phyloP scores from a whole-genome alignment of 2,113 vertebrate genomes.

The Formicarius rufipectus region DNA sequence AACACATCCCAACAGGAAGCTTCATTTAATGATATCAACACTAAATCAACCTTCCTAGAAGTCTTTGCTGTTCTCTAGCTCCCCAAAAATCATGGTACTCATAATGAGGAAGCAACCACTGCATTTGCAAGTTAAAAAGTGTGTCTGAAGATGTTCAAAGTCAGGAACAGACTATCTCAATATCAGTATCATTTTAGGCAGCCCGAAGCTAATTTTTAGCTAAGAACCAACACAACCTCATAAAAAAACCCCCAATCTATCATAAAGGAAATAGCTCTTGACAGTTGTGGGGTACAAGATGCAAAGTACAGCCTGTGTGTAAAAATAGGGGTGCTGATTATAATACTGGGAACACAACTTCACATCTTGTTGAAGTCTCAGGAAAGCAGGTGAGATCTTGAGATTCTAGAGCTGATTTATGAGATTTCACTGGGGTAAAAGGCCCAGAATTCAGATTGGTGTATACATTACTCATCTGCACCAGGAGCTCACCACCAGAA shows the following conservation, averaged over 20 bases:
- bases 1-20: neutral
- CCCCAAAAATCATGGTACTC: rapidly evolving
- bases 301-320: neutral
- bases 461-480: neutral
- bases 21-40: neutral
- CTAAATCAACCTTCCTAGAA: neutral
- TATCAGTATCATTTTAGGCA: neutral
- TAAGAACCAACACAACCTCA: neutral
- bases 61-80: neutral
- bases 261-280: neutral
- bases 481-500: neutral
- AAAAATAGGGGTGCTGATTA: neutral
- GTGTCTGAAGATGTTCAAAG: neutral
- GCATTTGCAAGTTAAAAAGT: neutral
- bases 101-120: neutral
- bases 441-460: neutral
- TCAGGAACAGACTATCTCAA: neutral
- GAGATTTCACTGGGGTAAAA: neutral
- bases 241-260: neutral
- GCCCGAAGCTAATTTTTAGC: neutral
- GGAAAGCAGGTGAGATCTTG: neutral
- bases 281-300: neutral
- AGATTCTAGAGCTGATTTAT: neutral
- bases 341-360: neutral
- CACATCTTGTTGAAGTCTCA: neutral